Percentiles rank a stretch among this genome's conserved stretches.
Evolutionary conservation across 2,888 invertebrate species (phyloP).

Genomic region (Chydorus sphaericus): DNA sequence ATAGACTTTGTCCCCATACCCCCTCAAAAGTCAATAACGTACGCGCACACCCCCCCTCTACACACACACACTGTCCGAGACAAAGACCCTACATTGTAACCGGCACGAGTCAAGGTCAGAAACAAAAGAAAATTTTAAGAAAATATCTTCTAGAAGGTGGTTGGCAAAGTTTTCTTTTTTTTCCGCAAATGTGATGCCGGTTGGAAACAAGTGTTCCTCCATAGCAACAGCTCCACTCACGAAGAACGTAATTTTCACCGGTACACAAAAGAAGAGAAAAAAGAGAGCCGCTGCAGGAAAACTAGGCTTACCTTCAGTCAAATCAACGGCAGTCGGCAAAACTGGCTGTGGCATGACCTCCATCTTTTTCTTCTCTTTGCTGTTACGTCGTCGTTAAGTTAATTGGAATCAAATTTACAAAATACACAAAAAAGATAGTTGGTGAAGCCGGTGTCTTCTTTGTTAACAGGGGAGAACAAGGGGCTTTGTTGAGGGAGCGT

Average conservation of each 20-base stretch:
- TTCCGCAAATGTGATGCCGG: not conserved
- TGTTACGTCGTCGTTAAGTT: no score
- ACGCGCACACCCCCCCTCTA: no score
- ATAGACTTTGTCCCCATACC: no score
- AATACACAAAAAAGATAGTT: no score
- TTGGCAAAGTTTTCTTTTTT: not conserved
- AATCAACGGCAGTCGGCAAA: constrained; percentile 60
- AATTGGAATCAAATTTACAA: not conserved
- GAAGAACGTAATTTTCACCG: not conserved
- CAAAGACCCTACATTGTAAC: not conserved
- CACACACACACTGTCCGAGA: no score
- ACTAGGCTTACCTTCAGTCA: constrained; percentile 50
- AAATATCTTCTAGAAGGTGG: not conserved
- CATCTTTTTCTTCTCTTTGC: constrained; percentile 38
- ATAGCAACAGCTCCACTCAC: not conserved
- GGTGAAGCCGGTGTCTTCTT: no score
- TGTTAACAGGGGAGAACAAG: no score
- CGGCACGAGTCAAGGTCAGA: constrained; percentile 4
- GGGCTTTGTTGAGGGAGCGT: no score
- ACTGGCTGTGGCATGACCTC: constrained; percentile 53
- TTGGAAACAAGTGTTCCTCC: not conserved
- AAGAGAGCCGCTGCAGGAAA: constrained; percentile 8
- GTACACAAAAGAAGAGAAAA: not conserved
- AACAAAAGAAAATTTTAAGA: not conserved
- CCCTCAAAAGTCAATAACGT: no score